phyloP scores from a whole-genome alignment of 2,888 invertebrate genomes.

The Crossocerus cetratus region DNA sequence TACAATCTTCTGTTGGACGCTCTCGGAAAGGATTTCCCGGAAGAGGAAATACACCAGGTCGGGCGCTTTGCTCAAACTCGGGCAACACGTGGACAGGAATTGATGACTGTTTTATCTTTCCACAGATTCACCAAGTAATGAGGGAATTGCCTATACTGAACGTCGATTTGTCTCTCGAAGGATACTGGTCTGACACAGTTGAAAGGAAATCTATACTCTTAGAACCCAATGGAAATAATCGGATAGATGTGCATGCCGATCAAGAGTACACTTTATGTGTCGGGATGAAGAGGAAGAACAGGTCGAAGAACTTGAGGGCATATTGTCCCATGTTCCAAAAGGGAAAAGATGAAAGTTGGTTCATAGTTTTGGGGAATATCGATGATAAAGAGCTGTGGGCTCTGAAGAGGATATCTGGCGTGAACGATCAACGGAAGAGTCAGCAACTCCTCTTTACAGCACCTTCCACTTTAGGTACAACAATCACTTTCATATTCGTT shows the following conservation, averaged over 20 bases:
- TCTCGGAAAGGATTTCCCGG: slow-evolving; percentile 82
- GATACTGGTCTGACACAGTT: slow-evolving; percentile 37
- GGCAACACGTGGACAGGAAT: not conserved
- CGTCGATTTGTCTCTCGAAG: slow-evolving; percentile 65
- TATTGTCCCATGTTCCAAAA: slow-evolving; percentile 92
- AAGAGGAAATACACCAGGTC: slow-evolving; percentile 85
- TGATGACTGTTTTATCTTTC: slow-evolving; percentile 3
- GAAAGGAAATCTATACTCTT: slow-evolving; percentile 49
- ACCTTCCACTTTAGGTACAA: slow-evolving; percentile 79
- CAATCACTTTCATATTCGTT: slow-evolving; percentile 25
- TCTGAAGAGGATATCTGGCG: slow-evolving; percentile 84
- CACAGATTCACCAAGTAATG: slow-evolving; percentile 70
- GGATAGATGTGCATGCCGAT: slow-evolving; percentile 58
- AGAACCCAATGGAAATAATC: slow-evolving; percentile 34
- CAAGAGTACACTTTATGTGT: slow-evolving; percentile 85
- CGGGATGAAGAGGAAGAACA: slow-evolving; percentile 79
- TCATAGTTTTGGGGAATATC: slow-evolving; percentile 88
- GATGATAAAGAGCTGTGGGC: slow-evolving; percentile 87
- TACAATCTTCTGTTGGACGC: slow-evolving; percentile 82
- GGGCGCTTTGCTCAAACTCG: slow-evolving; percentile 47
- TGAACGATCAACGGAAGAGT: slow-evolving; percentile 78
- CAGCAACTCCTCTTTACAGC: slow-evolving; percentile 82
- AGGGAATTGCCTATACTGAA: slow-evolving; percentile 71
- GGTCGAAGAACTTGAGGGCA: slow-evolving; percentile 81
- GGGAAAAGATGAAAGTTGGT: slow-evolving; percentile 97